These are phyloP conservation scores for Piscicola geometra DNA, from an alignment of 2,888 invertebrate species.

Conservation along the genomic window DNA sequence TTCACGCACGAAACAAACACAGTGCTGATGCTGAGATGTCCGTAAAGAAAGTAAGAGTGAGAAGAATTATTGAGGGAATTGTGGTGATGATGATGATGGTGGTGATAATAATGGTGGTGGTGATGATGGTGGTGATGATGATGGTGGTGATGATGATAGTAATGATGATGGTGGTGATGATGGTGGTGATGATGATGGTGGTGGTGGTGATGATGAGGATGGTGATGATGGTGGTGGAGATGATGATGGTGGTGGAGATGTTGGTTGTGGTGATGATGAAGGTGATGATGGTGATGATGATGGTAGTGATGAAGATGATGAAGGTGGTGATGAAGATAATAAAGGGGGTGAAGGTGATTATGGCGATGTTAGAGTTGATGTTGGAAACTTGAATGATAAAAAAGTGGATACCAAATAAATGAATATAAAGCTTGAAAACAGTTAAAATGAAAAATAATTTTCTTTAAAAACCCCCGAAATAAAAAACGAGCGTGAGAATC, in stretches of 20 bases:
- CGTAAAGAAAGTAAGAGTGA: too few relatives aligned
- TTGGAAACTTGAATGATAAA: too few relatives aligned
- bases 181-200: constrained; percentile 36
- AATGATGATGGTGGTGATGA: constrained; percentile 36
- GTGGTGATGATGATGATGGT: constrained; percentile 30
- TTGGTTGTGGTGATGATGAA: constrained; percentile 33
- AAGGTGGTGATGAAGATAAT: too few relatives aligned
- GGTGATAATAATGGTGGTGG: constrained; percentile 19
- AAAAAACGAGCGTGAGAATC: too few relatives aligned
- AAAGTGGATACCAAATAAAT: too few relatives aligned
- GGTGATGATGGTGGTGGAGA: constrained; percentile 36
- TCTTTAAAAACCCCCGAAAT: too few relatives aligned
- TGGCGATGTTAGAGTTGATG: too few relatives aligned
- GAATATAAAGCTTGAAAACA: too few relatives aligned
- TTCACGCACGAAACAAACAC: constrained; percentile 2
- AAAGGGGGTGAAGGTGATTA: too few relatives aligned
- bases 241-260: constrained; percentile 35
- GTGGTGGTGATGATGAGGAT: constrained; percentile 35
- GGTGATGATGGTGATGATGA: constrained; percentile 30
- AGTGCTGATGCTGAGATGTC: too few relatives aligned
- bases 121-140: constrained; percentile 27
- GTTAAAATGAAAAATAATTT: too few relatives aligned
- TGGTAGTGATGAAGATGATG: constrained; percentile 20
- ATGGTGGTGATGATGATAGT: constrained; percentile 29
- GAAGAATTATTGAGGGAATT: too few relatives aligned